Evolutionary conservation across 2,797 vertebrate genomes (phyloP).

Genomic region (Myotis pilosus): DNA sequence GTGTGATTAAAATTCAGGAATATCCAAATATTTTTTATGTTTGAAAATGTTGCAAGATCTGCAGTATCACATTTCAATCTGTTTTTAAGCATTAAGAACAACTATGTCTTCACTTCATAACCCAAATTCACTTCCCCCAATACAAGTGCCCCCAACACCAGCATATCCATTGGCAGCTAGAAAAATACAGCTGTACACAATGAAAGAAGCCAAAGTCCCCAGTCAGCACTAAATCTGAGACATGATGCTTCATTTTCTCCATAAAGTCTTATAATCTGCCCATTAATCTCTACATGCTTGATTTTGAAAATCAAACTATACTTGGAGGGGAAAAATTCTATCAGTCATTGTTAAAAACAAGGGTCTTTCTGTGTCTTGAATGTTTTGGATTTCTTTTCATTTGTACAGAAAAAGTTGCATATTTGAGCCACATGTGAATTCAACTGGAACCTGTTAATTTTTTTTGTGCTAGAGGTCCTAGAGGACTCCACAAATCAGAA

Average conservation of each 20-base stretch:
- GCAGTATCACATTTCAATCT: background rate
- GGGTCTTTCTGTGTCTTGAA: background rate
- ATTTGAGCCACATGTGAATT: constrained; percentile 58
- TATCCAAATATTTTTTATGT: background rate
- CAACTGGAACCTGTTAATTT: constrained; percentile 37
- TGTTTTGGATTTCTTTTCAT: background rate
- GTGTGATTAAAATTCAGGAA: background rate
- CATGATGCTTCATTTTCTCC: background rate
- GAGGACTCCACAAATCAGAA: background rate
- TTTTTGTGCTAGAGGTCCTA: background rate
- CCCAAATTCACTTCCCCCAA: background rate
- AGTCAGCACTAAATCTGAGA: background rate
- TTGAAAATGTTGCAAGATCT: background rate
- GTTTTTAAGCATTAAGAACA: background rate
- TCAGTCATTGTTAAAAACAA: background rate
- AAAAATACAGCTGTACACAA: background rate
- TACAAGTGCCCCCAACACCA: background rate
- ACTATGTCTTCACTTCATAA: background rate
- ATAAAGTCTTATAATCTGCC: background rate
- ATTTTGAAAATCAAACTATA: constrained; percentile 40
- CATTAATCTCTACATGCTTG: background rate
- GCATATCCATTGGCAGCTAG: background rate
- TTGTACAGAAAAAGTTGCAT: constrained; percentile 5
- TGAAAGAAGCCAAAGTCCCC: background rate
- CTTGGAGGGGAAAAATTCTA: constrained; percentile 12